Conservation (phyloP, 2,113 vertebrate species). For the Urocynchramus pylzowi region DNA sequence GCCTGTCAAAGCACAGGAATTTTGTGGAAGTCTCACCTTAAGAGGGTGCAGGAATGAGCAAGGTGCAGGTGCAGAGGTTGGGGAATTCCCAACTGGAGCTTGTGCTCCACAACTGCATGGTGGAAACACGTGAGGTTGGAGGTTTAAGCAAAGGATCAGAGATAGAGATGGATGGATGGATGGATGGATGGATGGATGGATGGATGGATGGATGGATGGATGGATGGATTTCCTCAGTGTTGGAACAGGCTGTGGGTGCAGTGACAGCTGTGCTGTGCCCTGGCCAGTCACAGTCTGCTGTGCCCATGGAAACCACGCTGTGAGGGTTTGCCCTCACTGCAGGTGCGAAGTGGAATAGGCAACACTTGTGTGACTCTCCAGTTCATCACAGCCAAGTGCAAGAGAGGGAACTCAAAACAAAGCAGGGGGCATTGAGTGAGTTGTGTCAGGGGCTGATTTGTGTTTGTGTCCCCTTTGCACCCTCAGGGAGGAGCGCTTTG, state of each 20-base stretch:
- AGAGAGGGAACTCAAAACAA: rapidly evolving
- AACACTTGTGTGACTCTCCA: not conserved
- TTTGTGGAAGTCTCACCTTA: not conserved
- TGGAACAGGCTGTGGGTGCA: not conserved
- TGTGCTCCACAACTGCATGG: rapidly evolving
- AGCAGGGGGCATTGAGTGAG: not conserved
- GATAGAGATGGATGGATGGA: rapidly evolving
- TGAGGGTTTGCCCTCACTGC: not conserved
- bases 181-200: too few species aligned
- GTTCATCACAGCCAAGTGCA: not conserved
- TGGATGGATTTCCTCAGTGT: not conserved
- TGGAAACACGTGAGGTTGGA: not conserved
- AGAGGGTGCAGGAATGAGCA: not conserved
- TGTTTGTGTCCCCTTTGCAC: not conserved
- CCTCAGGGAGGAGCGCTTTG: constrained; percentile 91
- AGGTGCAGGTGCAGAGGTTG: not conserved
- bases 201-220: not conserved
- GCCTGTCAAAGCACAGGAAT: not conserved
- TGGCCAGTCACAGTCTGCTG: not conserved
- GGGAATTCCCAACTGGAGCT: not conserved
- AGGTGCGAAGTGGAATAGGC: not conserved
- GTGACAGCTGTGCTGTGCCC: not conserved
- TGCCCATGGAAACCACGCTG: rapidly evolving
- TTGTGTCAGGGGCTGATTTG: not conserved
- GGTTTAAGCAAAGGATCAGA: not conserved